Conservation (phyloP, 92 coral and sea anemone species). For the Bergia puertoricense region DNA sequence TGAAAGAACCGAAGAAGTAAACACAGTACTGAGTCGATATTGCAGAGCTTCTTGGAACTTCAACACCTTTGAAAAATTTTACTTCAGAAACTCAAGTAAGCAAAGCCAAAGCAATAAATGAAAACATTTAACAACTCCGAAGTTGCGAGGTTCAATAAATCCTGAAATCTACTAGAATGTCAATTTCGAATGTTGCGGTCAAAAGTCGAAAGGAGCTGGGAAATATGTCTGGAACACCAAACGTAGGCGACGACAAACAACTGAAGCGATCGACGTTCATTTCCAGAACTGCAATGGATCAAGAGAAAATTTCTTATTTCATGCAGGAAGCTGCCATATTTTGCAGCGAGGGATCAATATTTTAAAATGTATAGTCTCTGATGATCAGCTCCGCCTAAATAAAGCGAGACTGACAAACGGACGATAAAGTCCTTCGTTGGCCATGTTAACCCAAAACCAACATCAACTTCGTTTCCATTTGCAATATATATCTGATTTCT, state of each 20-base stretch:
- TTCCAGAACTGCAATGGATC: not conserved
- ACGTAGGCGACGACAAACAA: not conserved
- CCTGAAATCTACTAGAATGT: not conserved
- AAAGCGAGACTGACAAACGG: not conserved
- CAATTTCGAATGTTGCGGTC: constrained; percentile 26
- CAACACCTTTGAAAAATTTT: not conserved
- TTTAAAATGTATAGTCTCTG: too few species aligned
- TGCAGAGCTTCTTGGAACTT: not conserved
- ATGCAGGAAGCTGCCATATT: not conserved
- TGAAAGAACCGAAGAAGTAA: not conserved
- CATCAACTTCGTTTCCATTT: not conserved
- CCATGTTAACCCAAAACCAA: not conserved
- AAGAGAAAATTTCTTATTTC: not conserved
- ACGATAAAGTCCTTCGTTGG: not conserved
- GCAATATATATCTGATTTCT: constrained; percentile 6
- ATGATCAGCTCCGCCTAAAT: too few species aligned
- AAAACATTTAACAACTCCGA: not conserved
- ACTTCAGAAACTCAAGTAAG: not conserved
- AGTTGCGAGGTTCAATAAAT: not conserved
- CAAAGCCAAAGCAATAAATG: not conserved
- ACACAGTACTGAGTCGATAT: not conserved
- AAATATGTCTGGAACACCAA: not conserved
- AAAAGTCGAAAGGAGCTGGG: not conserved
- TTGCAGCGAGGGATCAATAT: not conserved
- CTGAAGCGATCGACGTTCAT: not conserved